Evolutionary conservation across 1,140 invertebrate genomes (phyloP).

Genomic region (Heterodera schachtii): DNA sequence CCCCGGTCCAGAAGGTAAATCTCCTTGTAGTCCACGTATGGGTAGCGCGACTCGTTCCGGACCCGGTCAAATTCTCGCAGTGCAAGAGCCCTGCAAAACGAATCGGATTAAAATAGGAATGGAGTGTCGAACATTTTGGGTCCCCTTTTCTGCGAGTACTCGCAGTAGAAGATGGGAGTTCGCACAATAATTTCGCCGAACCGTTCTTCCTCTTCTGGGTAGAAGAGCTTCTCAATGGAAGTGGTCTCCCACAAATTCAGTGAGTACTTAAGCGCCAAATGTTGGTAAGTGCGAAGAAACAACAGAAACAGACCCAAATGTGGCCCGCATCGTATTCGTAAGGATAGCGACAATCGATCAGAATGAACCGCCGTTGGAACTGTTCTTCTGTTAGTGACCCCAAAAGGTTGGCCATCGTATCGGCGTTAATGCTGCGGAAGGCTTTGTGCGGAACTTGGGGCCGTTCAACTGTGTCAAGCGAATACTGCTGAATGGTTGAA

Average conservation of each 20-base stretch:
- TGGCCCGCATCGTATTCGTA: constrained; percentile 97
- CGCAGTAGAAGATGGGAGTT: constrained; percentile 94
- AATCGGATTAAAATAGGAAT: constrained; percentile 5
- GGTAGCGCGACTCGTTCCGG: constrained; percentile 82
- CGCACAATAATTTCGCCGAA: constrained; percentile 70
- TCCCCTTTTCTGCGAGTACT: constrained; percentile 92
- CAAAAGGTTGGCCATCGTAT: constrained; percentile 47
- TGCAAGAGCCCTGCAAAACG: constrained; percentile 75
- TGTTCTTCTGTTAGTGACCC: constrained; percentile 35
- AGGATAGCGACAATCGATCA: constrained; percentile 79
- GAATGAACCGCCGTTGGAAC: constrained; percentile 52
- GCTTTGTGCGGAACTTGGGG: constrained; percentile 41
- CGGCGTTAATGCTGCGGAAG: constrained; percentile 48
- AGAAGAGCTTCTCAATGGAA: constrained; percentile 44
- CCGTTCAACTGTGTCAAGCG: constrained; percentile 30
- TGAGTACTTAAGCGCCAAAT: constrained; percentile 31
- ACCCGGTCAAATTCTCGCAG: constrained; percentile 81
- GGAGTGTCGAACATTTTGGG: constrained; percentile 77
- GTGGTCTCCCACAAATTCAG: constrained; percentile 46
- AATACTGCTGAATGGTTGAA: constrained; percentile 39
- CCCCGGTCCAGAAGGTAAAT: constrained; percentile 90
- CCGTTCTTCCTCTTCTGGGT: constrained; percentile 25
- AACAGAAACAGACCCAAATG: constrained; percentile 71
- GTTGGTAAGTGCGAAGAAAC: neutral
- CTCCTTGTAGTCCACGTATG: constrained; percentile 86